Evolutionary conservation across 2,888 invertebrate genomes (phyloP).

Genomic region (Acanthosepion pharaonis): DNA sequence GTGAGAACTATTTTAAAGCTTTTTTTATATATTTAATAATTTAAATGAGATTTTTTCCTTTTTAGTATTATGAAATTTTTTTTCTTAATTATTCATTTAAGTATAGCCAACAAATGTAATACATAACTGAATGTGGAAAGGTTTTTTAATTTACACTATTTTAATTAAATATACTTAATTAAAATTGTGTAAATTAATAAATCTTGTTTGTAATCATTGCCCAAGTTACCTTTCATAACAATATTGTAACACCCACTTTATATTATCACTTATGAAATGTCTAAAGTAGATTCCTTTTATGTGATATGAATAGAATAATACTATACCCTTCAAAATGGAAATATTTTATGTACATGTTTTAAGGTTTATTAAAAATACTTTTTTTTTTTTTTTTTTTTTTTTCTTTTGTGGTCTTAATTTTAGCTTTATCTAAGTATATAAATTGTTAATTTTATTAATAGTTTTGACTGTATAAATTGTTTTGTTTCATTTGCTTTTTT

Average conservation of each 20-base stretch:
- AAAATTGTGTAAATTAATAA: not conserved
- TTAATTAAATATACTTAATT: not conserved
- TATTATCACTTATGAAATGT: not conserved
- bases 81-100: not conserved
- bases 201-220: slow-evolving; percentile 25
- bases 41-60: not conserved
- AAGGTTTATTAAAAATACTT: not conserved
- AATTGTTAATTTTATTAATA: not conserved
- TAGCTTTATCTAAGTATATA: not conserved
- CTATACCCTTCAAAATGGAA: not conserved
- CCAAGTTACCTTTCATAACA: not conserved
- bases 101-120: not conserved
- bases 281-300: not conserved
- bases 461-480: too few relatives aligned
- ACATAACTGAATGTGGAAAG: not conserved
- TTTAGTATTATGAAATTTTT: not conserved
- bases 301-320: slow-evolving; percentile 10
- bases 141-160: too few relatives aligned
- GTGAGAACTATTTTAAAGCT: not conserved
- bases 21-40: not conserved
- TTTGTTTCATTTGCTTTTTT: not conserved
- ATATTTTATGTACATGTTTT: not conserved
- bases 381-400: not conserved
- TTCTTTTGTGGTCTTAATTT: not conserved
- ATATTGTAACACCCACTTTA: not conserved